Evolutionary conservation across 2,888 invertebrate genomes (phyloP).

Genomic region (Merodon equestris): DNA sequence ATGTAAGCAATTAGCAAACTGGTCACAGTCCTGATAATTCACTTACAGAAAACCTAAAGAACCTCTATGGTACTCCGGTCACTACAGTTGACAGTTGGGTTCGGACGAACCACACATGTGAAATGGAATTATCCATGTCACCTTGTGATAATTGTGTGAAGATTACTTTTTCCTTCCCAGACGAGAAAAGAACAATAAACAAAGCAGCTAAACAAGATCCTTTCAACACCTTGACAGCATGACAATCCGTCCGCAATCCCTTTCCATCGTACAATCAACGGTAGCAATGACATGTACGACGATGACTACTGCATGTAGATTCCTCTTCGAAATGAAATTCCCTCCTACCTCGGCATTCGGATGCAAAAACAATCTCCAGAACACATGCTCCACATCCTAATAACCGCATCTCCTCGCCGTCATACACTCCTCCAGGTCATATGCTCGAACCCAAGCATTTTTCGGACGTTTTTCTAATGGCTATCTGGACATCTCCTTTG

Average conservation of each 20-base stretch:
- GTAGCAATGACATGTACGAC: neutral
- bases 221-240: slow-evolving; percentile 50
- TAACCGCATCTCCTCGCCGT: slow-evolving; percentile 39
- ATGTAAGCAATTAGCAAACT: too few relatives aligned
- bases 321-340: slow-evolving; percentile 63
- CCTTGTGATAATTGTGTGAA: too few relatives aligned
- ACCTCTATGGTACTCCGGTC: too few relatives aligned
- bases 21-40: too few relatives aligned
- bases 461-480: slow-evolving; percentile 68
- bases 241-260: slow-evolving; percentile 31
- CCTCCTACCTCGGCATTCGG: slow-evolving; percentile 53
- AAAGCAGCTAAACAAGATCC: slow-evolving; percentile 36
- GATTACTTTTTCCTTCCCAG: neutral
- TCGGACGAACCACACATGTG: too few relatives aligned
- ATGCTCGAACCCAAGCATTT: slow-evolving; percentile 40
- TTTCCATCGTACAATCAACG: slow-evolving; percentile 9
- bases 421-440: slow-evolving; percentile 49
- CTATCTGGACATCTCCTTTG: slow-evolving; percentile 37
- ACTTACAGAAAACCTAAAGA: too few relatives aligned
- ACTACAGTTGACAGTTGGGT: too few relatives aligned
- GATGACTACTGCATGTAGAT: slow-evolving; percentile 32
- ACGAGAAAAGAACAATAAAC: slow-evolving; percentile 20
- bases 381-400: slow-evolving; percentile 58
- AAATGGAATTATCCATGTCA: too few relatives aligned
- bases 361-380: slow-evolving; percentile 44